These are phyloP conservation scores for Drosophila aldrichi DNA, from an alignment of 2,888 invertebrate genomes.

Conservation along the genomic window DNA sequence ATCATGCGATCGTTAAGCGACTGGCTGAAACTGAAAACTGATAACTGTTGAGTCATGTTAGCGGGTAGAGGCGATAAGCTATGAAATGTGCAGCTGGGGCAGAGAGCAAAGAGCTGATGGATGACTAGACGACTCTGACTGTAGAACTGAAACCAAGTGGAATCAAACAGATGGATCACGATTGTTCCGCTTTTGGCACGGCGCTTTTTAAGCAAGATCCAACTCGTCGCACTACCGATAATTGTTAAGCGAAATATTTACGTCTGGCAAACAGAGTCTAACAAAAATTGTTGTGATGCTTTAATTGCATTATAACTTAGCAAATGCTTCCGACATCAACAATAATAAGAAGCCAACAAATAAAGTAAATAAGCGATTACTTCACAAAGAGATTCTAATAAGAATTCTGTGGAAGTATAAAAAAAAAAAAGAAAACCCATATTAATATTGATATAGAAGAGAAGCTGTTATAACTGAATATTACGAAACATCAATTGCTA, in stretches of 20 bases:
- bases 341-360: background rate
- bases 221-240: conserved; percentile 34
- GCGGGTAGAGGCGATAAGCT: no score
- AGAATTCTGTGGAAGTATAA: background rate
- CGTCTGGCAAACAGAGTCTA: conserved; percentile 14
- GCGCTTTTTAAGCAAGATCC: conserved; percentile 27
- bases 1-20: background rate
- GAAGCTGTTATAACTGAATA: background rate
- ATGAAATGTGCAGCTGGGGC: background rate
- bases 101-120: background rate
- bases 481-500: background rate
- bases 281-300: conserved; percentile 12
- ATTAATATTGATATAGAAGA: background rate
- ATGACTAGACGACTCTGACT: conserved; percentile 9
- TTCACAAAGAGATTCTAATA: background rate
- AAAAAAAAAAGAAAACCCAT: background rate
- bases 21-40: conserved; percentile 11
- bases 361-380: background rate
- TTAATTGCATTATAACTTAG: conserved; percentile 37
- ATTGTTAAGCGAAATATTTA: conserved; percentile 32
- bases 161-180: conserved; percentile 43
- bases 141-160: background rate
- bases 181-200: conserved; percentile 42
- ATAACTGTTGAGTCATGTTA: conserved; percentile 19
- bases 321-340: conserved; percentile 39